phyloP scores from a whole-genome alignment of 1,140 invertebrate species.

The Lordiphosa clarofinis region DNA sequence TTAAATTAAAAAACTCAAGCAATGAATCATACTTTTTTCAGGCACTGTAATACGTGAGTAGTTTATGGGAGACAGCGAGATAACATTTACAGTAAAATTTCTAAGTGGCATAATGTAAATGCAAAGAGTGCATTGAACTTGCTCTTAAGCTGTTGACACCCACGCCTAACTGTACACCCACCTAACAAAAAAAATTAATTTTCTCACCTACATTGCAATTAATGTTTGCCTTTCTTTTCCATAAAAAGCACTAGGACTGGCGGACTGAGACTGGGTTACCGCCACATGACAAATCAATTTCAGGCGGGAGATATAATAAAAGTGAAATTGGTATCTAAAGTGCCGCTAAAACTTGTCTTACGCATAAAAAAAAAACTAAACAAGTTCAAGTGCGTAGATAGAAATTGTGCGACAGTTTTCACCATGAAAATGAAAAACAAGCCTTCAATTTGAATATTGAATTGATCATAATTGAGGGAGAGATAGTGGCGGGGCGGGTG shows the following conservation, averaged over 20 bases:
- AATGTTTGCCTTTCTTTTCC: slow-evolving; percentile 22
- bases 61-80: slow-evolving; percentile 6
- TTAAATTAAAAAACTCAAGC: too few relatives aligned
- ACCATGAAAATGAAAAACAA: slow-evolving; percentile 29
- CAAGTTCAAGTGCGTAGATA: slow-evolving; percentile 55
- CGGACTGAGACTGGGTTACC: not conserved
- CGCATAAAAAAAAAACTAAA: slow-evolving; percentile 30
- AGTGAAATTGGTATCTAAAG: slow-evolving; percentile 54
- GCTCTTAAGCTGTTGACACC: slow-evolving; percentile 7
- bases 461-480: slow-evolving; percentile 9
- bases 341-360: slow-evolving; percentile 44
- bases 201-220: slow-evolving; percentile 22
- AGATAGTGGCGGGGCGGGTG: not conserved
- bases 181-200: slow-evolving; percentile 1
- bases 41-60: not conserved
- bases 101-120: not conserved
- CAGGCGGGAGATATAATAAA: slow-evolving; percentile 23
- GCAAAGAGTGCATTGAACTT: slow-evolving; percentile 11
- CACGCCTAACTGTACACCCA: slow-evolving; percentile 1
- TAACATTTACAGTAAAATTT: slow-evolving; percentile 10
- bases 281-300: slow-evolving; percentile 34
- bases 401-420: slow-evolving; percentile 47
- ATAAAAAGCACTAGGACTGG: not conserved
- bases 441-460: slow-evolving; percentile 37
- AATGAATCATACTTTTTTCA: not conserved